Conservation (phyloP, 1,140 invertebrate species). For the Mamestra configurata region DNA sequence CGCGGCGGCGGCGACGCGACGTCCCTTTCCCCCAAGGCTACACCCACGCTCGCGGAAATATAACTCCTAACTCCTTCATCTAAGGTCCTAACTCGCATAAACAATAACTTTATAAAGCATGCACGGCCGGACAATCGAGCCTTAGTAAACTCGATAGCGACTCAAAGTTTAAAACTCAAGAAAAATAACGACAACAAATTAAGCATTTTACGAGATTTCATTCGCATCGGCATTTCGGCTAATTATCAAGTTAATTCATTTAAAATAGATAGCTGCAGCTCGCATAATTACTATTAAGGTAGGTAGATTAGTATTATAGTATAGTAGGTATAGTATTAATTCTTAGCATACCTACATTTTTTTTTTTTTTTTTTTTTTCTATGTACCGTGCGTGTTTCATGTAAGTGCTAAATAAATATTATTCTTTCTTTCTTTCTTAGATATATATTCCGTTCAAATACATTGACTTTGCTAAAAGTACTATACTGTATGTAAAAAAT, state of each 20-base stretch:
- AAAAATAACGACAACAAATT: slow-evolving; percentile 55
- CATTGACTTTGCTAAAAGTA: not conserved
- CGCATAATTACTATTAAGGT: not conserved
- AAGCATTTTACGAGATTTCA: slow-evolving; percentile 28
- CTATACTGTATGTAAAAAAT: not conserved
- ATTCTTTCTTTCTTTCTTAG: no score
- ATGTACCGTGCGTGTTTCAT: no score
- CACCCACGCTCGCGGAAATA: slow-evolving; percentile 57
- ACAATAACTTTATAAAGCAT: slow-evolving; percentile 64
- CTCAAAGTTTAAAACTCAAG: slow-evolving; percentile 41
- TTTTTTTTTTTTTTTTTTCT: no score
- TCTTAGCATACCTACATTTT: no score
- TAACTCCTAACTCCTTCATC: slow-evolving; percentile 54
- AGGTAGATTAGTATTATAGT: no score
- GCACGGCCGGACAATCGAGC: slow-evolving; percentile 68
- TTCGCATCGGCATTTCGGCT: slow-evolving; percentile 42
- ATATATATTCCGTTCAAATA: not conserved
- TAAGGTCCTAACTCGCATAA: slow-evolving; percentile 52
- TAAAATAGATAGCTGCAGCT: not conserved
- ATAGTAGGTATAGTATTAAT: no score
- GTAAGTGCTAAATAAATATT: no score
- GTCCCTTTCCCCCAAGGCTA: slow-evolving; percentile 85
- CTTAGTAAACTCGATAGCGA: slow-evolving; percentile 56
- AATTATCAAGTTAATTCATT: not conserved
- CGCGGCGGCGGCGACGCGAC: slow-evolving; percentile 74